Percentiles rank a stretch among this genome's conserved stretches.
Evolutionary conservation across 2,797 vertebrate genomes (phyloP).

Genomic region (Triplophysa yarkandensis): DNA sequence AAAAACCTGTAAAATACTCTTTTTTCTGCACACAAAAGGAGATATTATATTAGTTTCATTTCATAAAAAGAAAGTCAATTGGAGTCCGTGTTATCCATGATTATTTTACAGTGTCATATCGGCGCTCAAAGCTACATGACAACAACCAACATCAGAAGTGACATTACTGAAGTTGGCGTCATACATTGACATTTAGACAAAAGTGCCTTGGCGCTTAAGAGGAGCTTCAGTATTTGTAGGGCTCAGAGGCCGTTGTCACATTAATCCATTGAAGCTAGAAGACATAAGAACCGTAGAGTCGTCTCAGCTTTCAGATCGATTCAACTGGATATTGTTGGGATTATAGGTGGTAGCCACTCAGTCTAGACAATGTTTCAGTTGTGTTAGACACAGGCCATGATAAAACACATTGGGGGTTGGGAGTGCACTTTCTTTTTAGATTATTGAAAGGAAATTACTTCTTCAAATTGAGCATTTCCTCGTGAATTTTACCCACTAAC

Average conservation of each 20-base stretch:
- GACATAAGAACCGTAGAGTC: constrained; percentile 71
- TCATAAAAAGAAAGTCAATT: too few relatives aligned
- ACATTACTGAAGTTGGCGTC: background rate
- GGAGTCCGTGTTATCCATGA: too few relatives aligned
- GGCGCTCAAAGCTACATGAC: background rate
- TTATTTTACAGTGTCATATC: background rate
- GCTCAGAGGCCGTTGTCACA: constrained; percentile 73
- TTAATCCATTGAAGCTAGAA: constrained; percentile 79
- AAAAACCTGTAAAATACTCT: too few relatives aligned
- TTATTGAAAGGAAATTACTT: background rate
- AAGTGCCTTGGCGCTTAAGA: background rate
- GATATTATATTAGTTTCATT: too few relatives aligned
- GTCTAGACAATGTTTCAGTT: constrained; percentile 97
- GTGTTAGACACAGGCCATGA: constrained; percentile 87
- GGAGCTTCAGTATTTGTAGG: background rate
- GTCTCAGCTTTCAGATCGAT: constrained; percentile 93
- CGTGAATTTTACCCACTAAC: background rate
- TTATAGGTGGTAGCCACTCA: constrained; percentile 91
- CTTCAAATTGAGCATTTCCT: background rate
- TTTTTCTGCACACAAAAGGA: too few relatives aligned
- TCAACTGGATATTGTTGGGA: constrained; percentile 91
- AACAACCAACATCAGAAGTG: background rate
- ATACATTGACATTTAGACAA: background rate
- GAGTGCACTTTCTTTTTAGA: background rate
- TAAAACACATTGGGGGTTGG: constrained; percentile 61